A percentile compares a stretch with the other conserved stretches of the same genome.
Evolutionary conservation across 2,888 invertebrate species (phyloP).

Genomic region (Pandemis heparana): DNA sequence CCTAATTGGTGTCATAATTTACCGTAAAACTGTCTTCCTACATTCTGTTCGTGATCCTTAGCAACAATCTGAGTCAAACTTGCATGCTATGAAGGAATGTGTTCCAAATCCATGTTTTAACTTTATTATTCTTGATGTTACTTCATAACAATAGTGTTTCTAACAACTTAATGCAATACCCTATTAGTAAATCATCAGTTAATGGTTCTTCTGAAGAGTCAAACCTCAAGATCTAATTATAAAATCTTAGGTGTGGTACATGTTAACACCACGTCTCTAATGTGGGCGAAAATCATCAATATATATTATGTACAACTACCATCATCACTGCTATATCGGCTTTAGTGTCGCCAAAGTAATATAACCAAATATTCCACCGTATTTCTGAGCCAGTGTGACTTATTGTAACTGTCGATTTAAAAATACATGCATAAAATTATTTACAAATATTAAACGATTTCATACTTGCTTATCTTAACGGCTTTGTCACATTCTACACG

Average conservation of each 20-base stretch:
- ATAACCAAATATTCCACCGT: background rate
- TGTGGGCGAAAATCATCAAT: background rate
- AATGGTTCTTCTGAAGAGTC: background rate
- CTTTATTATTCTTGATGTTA: no score
- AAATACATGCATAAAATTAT: background rate
- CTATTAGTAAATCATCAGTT: no score
- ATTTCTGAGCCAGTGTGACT: background rate
- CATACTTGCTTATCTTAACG: background rate
- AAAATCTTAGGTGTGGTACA: no score
- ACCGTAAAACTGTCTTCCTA: background rate
- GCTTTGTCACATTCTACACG: background rate
- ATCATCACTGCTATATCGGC: no score
- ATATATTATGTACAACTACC: background rate
- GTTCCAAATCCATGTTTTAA: no score
- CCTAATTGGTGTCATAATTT: background rate
- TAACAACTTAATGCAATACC: no score
- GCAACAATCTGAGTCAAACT: background rate
- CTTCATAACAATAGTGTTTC: no score
- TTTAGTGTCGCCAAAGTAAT: background rate
- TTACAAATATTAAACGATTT: background rate
- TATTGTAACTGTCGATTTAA: background rate
- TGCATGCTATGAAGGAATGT: no score
- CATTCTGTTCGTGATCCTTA: background rate
- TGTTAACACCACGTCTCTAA: no score
- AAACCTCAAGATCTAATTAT: background rate